Evolutionary conservation across 2,113 vertebrate genomes (phyloP), one percentile per base, ranked within the genome.

Genomic region (Columba livia): DNA sequence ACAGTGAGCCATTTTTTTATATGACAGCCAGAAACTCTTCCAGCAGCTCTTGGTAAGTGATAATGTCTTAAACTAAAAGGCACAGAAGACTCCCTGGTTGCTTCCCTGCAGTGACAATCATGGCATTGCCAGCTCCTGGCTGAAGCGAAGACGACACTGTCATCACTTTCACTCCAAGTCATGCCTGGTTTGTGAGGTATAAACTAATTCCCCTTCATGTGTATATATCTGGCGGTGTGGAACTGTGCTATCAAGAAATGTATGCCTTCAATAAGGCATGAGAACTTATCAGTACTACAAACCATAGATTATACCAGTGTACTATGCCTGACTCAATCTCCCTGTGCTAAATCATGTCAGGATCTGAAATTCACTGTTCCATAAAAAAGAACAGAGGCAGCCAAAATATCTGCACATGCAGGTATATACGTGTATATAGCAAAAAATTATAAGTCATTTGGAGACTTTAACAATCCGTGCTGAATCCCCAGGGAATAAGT

Each of bases 271-370:
- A 64, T 93, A 91, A 88, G 56, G 64, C 9, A 6, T 67, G 60
- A 75, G 79, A 94, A 53, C 4, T 80, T 93, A 67, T 36, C 90
- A 60, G 93, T 67, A 53, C 44, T 79, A 15, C 73, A 50, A 94
- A 28, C 65, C 91, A 42, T 87, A 89, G 95, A 85, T 95, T 91
- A 72, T 31, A 42, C 44, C 7, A 44, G 40, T 0, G 3, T 72
- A 40, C 60, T 88, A 60, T 81, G 79, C 82, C 79, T 86, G 67
- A 80, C 91, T 96, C 88, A 40, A 31, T 67, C 79, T 91, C 34
- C 67, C 56, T 56, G 72, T 88, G 72, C 79, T 91, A 95, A 93
- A 85, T 94, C 83, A 60, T 67, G 89, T 88, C 89, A 89, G 62
- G 28, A 93, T 89, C 74, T 94, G 75, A 91, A 89, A 93, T 77